Evolutionary conservation across 2,888 invertebrate genomes (phyloP), one percentile per base, ranked within the genome.

Genomic region (Didymodactylos carnosus): DNA sequence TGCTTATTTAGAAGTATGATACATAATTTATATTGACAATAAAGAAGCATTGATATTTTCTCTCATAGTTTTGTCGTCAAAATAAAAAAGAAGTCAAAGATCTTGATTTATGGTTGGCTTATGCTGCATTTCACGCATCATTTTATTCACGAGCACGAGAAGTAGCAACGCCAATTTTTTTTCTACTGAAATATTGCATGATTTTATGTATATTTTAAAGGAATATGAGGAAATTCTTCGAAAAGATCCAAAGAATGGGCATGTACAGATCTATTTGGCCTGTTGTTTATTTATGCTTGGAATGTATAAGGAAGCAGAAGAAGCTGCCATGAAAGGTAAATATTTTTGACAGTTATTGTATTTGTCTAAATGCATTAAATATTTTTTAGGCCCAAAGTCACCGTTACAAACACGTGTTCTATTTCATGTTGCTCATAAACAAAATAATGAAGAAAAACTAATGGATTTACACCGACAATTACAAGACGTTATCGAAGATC

Each of bases 241-340:
- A 82, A 87, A 77, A 81, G 86, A 74, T 82, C 86, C 71, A 80
- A 86, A 23, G 86, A 88, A 80, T 77, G 81, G 82, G 43, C 88
- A 90, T 78, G 84, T 91, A 10, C 85, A 86, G 70, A 86, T 90
- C 40, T 93, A 93, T 82, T 85, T 93, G 16, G 94, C 92, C 4
- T 94, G 95, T 77, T 94, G 94, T 82, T 91, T 91, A 84, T 97
- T 97, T 83, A 94, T 92, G 81, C 86, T 97, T 79, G 94, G 93
- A 84, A 88, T 89, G 88, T 89, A 90, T 80, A 85, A 87, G 29
- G 89, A 90, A 79, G 83, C 86, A 23, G 87, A 88, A 27, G 88
- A 89, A 76, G 88, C 82, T 41, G 82, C 81, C n/a, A 78, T 81
- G 43, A 84, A 84, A 81, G 84, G 84, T 83, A 73, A 25, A 35